Base-by-base conservation (phyloP, 2,113 vertebrate species). In the Bambusicola thoracicus region DNA sequence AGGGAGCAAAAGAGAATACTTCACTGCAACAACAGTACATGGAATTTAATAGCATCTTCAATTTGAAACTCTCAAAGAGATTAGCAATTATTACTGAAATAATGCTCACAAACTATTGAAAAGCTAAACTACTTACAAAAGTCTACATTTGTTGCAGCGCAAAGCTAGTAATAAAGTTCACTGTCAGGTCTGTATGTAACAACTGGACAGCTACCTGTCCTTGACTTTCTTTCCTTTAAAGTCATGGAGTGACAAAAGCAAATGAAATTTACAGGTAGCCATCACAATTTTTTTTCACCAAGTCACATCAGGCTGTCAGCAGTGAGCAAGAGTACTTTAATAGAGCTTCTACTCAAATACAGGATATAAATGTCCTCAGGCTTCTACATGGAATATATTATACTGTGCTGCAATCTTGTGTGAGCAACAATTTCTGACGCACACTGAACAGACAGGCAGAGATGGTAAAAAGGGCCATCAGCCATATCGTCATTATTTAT, bases 21-120 rank as follows among this genome's bases (percentile, higher is more conserved):
- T 74, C 72, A 91, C 59, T 44, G 34, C 73, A 86, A 83, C 55
- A 90, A 91, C 61, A 88, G 56, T 18, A 83, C 38, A 78, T 90
- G 77, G 79, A 80, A 88, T 83, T 93, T 78, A 92, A 77, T 29
- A 78, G 65, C 51, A 72, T 76, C 61, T 92, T 83, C 11, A 74
- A 48, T 81, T 66, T 75, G 55, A 96, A 85, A 68, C 29, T 67
- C 74, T 87, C 25, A 36, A 59, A 63, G 48, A 87, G 7, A 61
- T 69, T 61, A 92, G 67, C 55, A 91, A 76, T 56, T 77, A 46
- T 46, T 76, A 76, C 25, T 73, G 11, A 92, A 93, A 81, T 76
- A 82, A 92, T 82, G 68, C 34, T 91, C 34, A 56, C 29, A 75
- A 78, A 59, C 34, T 58, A 49, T 29, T 55, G 29, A 68, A 29